Conservation (phyloP, 2,888 invertebrate species). For the Gerris lacustris region DNA sequence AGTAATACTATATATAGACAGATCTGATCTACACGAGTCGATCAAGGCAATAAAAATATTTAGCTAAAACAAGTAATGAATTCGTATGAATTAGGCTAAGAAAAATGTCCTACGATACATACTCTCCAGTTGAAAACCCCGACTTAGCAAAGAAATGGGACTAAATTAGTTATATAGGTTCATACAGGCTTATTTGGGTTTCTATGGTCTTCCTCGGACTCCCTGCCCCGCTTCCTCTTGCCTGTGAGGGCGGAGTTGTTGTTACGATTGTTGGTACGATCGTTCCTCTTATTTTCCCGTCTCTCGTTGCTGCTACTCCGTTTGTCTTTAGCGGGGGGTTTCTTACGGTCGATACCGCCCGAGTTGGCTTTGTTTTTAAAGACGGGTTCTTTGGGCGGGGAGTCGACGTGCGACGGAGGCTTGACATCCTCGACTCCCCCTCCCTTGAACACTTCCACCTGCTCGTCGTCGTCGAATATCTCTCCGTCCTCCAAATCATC, state of each 20-base stretch:
- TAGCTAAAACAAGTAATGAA: too few relatives aligned
- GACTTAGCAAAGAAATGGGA: too few relatives aligned
- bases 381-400: not conserved
- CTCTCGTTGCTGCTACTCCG: not conserved
- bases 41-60: too few relatives aligned
- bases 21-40: too few relatives aligned
- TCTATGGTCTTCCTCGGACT: not conserved
- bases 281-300: not conserved
- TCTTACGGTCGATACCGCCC: not conserved
- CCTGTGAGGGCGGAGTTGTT: not conserved
- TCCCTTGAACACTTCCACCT: conserved; percentile 37
- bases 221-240: not conserved
- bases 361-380: not conserved
- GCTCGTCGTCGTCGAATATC: conserved; percentile 56
- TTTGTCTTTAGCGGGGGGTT: not conserved
- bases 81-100: too few relatives aligned
- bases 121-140: too few relatives aligned
- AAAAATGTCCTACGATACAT: too few relatives aligned
- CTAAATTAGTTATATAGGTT: too few relatives aligned
- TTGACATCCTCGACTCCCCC: conserved; percentile 23
- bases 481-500: conserved; percentile 78
- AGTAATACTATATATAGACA: too few relatives aligned
- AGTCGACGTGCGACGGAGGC: conserved; percentile 9
- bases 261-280: not conserved
- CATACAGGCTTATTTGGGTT: not conserved